Evolutionary conservation across 2,113 vertebrate genomes (phyloP), one percentile per base, ranked within the genome.

Genomic region (Hylia prasina): DNA sequence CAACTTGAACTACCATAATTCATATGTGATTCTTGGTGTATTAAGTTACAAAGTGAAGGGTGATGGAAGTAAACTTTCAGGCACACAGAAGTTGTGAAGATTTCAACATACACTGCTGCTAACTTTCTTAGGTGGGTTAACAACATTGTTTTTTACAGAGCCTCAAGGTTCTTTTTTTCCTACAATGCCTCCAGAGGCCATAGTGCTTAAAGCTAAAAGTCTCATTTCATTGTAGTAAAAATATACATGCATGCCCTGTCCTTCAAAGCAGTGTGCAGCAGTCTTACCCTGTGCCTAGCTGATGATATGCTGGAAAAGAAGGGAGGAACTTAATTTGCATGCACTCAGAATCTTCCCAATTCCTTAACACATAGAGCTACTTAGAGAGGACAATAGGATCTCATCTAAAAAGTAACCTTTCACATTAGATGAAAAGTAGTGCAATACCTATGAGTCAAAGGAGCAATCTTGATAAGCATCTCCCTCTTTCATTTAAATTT

Each of bases 181-280:
- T 77, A 4, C 1, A 0, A 2, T 73, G 44, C 61, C 12, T 72
- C 19, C 66, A 44, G 66, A 76, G 19, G 6, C 53, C 22, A 1
- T 66, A 66, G 25, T 60, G 8, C n/a, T 82, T 82, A 47, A 51
- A 87, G 13, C 30, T 78, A 5, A 2, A 87, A 51, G 35, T 87
- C 13, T 91, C 8, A 3, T 39, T 89, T 84, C 30, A 14, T 13
- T 84, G 24, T n/a, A 71, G 33, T 51, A 28, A 81, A 70, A 89
- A 51, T 44, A 28, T 1, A 1, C 7, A 0, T 44, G 21, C 3
- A 1, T 70, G 45, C 14, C 9, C 7, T 3, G 5, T 75, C 61
- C 64, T 76, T 64, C 48, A 48, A 33, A 70, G 53, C 37, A 42
- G 9, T 8, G n/a, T 77, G 58, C 28, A 53, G 28, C n/a, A 45